These are phyloP conservation scores for Zenarchopterus dispar DNA, from an alignment of 2,797 vertebrate species.

Conservation along the genomic window DNA sequence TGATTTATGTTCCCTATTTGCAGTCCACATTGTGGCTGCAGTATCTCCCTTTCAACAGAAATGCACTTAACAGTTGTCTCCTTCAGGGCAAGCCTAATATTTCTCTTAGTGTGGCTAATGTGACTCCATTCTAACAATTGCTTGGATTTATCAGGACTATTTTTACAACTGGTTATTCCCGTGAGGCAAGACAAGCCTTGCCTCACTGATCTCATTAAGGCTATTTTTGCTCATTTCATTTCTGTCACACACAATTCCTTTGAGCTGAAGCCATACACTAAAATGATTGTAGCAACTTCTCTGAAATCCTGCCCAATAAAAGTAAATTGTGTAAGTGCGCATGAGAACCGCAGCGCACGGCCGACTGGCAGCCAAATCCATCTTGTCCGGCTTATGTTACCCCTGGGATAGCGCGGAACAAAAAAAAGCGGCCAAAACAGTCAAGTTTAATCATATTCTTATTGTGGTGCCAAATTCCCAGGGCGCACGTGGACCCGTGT, in stretches of 20 bases:
- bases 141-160: constrained; percentile 69
- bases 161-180: constrained; percentile 57
- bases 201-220: constrained; percentile 65
- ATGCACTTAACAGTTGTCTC: constrained; percentile 30
- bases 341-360: constrained; percentile 35
- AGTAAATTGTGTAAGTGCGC: constrained; percentile 38
- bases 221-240: constrained; percentile 75
- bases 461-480: constrained; percentile 51
- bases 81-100: constrained; percentile 19
- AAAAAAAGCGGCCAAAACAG: constrained; percentile 52
- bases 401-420: constrained; percentile 60
- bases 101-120: constrained; percentile 48
- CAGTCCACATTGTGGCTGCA: not conserved
- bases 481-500: constrained; percentile 25
- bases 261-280: constrained; percentile 38
- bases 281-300: constrained; percentile 44
- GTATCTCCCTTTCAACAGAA: not conserved
- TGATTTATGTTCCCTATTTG: not conserved
- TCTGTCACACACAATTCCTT: constrained; percentile 58
- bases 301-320: constrained; percentile 48
- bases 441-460: constrained; percentile 67
- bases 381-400: constrained; percentile 58
- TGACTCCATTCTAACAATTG: constrained; percentile 54
- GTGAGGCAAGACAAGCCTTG: constrained; percentile 40
- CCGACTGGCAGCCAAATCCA: constrained; percentile 49